A percentile compares a stretch with the other conserved stretches of the same genome.
phyloP scores from a whole-genome alignment of 2,113 vertebrate genomes.

The Dicentrarchus labrax region DNA sequence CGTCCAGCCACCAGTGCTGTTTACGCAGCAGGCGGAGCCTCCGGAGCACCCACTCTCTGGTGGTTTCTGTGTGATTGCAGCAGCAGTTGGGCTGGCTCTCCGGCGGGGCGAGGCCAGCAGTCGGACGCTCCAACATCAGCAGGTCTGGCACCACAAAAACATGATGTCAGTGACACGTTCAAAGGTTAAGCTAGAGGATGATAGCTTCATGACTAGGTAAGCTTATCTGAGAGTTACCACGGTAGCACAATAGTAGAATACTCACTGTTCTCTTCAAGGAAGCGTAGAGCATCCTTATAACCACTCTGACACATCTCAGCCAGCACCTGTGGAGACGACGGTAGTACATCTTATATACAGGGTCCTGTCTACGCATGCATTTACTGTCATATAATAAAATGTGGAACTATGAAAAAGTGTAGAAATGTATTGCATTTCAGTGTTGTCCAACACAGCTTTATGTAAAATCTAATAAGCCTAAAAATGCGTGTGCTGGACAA shows the following conservation, averaged over 20 bases:
- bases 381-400: too few species aligned
- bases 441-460: too few species aligned
- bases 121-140: conserved; percentile 69
- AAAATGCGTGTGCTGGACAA: too few species aligned
- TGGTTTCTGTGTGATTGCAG: conserved; percentile 51
- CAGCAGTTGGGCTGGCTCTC: conserved; percentile 44
- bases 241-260: background rate
- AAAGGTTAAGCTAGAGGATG: background rate
- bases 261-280: conserved; percentile 91
- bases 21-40: conserved; percentile 74
- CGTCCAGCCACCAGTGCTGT: conserved; percentile 86
- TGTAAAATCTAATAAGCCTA: too few species aligned
- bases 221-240: background rate
- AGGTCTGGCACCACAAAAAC: conserved; percentile 82
- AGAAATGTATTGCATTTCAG: too few species aligned
- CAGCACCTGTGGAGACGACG: conserved; percentile 81
- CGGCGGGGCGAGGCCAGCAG: conserved; percentile 51
- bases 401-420: too few species aligned
- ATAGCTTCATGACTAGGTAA: background rate
- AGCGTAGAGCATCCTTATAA: conserved; percentile 90
- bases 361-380: too few species aligned
- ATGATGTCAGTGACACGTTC: conserved; percentile 7
- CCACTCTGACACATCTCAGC: conserved; percentile 92
- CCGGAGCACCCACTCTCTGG: conserved; percentile 72
- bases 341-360: background rate